Evolutionary conservation across 1,140 invertebrate genomes (phyloP).

Genomic region (Drosophila prosaltans): DNA sequence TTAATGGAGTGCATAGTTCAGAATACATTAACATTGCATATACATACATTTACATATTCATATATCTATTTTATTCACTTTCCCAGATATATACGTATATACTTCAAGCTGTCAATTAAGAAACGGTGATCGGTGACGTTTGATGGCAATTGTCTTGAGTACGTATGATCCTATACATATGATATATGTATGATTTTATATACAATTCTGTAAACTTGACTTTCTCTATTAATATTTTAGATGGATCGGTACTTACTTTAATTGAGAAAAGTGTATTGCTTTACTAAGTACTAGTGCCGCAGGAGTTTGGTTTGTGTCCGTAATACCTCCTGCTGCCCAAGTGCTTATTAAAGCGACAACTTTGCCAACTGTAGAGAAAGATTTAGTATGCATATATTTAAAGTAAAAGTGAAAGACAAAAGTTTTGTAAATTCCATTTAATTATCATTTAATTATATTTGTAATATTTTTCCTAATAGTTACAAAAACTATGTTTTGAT

Average conservation of each 20-base stretch:
- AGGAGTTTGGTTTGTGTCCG: slow-evolving; percentile 81
- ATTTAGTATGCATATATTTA: neutral
- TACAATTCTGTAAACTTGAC: neutral
- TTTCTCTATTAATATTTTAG: neutral
- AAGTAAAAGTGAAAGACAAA: slow-evolving; percentile 18
- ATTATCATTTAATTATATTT: slow-evolving; percentile 71
- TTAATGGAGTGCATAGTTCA: slow-evolving; percentile 60
- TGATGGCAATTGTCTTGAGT: slow-evolving; percentile 26
- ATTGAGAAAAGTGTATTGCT: slow-evolving; percentile 54
- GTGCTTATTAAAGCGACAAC: slow-evolving; percentile 83
- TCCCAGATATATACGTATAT: slow-evolving; percentile 25
- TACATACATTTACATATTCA: neutral
- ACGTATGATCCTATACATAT: neutral
- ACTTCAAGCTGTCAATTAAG: slow-evolving; percentile 51
- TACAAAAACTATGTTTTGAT: slow-evolving; percentile 72
- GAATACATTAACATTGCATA: slow-evolving; percentile 52
- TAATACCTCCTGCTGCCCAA: slow-evolving; percentile 83
- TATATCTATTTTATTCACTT: slow-evolving; percentile 17
- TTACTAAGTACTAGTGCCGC: slow-evolving; percentile 84
- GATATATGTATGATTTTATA: neutral
- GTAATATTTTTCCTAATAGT: slow-evolving; percentile 69
- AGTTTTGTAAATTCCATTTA: slow-evolving; percentile 44
- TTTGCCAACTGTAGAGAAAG: slow-evolving; percentile 39
- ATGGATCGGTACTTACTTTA: slow-evolving; percentile 3
- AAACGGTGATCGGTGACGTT: slow-evolving; percentile 20